Evolutionary conservation across 2,797 vertebrate species (phyloP), one percentile per base, ranked within the genome.

Genomic region (Acanthurus leucopareius): DNA sequence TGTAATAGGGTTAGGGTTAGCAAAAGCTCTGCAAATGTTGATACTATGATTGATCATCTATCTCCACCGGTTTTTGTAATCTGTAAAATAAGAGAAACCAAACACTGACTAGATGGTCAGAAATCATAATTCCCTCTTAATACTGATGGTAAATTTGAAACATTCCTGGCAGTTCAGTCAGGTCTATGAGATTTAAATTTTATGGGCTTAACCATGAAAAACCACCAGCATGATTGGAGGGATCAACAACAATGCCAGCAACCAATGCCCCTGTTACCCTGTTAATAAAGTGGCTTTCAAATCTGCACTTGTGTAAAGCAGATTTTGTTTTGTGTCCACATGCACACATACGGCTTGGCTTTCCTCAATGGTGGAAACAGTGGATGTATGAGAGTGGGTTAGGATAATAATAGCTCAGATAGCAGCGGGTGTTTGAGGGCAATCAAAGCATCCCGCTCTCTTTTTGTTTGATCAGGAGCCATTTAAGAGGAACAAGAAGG

Each of bases 321-420:
- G 65, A 69, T 77, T 68, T 69, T 47, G 60, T 62, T 59, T 40
- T 6, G 17, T 15, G 17, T 35, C 65, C 10, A 25, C 42, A 58
- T 47, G 44, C 42, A 57, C 59, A 65, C 71, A 54, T 60, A 73
- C 13, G 53, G 56, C 66, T 60, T 70, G 81, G 63, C 73, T 7
- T 58, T 60, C 65, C 60, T n/a, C 47, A 22, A 51, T 3, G 64
- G 67, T 48, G 64, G 73, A 84, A 81, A 17, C 77, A 9, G 44
- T 0, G 4, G 38, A 2, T 40, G 10, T 10, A 40, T 40, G 25
- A 25, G 38, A 40, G 38, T 5, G 38, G 38, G 38, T 25, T 40
- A 10, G 38, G 68, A 66, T 85, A 85, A 82, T 82, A 85, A 85
- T 86, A 90, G 80, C 82, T 72, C 77, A 15, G 51, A 67, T 42